phyloP scores from a whole-genome alignment of 2,113 vertebrate genomes.

The Emydura subglobosa region DNA sequence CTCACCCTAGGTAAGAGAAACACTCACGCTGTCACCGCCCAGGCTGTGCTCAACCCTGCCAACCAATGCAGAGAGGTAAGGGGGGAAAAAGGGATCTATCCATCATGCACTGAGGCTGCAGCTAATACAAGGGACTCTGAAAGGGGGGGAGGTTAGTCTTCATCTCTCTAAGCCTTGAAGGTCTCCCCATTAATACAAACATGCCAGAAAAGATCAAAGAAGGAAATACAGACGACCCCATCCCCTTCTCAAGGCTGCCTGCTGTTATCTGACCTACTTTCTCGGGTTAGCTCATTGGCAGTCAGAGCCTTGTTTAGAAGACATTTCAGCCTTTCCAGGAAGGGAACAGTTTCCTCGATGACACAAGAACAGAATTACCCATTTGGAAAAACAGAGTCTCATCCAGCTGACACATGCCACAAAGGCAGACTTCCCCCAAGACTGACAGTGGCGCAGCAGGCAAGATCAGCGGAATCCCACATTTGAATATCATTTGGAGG shows the following conservation, averaged over 20 bases:
- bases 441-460: constrained; percentile 26
- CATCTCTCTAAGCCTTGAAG: rapidly evolving
- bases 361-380: constrained; percentile 49
- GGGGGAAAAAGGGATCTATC: not conserved
- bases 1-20: not conserved
- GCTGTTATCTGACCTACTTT: not conserved
- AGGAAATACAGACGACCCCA: not conserved
- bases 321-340: constrained; percentile 45
- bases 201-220: not conserved
- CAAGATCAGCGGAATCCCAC: not conserved
- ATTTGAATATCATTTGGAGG: constrained; percentile 46
- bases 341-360: constrained; percentile 30
- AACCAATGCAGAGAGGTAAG: rapidly evolving
- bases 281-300: not conserved
- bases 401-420: constrained; percentile 50
- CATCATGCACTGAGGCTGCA: not conserved
- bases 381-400: constrained; percentile 46
- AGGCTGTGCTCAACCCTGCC: rapidly evolving
- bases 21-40: rapidly evolving
- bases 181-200: not conserved
- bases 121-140: not conserved
- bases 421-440: constrained; percentile 40
- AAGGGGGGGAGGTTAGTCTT: not conserved
- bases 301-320: not conserved
- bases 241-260: constrained; percentile 20